These are phyloP conservation scores for Channa argus DNA, from an alignment of 2,113 vertebrate species.

Conservation along the genomic window DNA sequence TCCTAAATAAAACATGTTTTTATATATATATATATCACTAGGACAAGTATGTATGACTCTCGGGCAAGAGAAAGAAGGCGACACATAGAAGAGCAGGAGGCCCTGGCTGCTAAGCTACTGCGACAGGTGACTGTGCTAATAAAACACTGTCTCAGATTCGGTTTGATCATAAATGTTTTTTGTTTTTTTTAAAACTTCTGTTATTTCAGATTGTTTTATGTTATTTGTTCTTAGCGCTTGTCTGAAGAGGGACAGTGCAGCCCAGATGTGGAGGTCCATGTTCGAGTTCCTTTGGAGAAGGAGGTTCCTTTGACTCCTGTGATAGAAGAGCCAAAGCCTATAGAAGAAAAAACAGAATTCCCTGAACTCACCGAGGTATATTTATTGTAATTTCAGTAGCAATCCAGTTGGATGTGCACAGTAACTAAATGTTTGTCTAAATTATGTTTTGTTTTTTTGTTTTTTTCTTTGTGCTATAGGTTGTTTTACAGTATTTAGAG, in stretches of 20 bases:
- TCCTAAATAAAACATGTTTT: background rate
- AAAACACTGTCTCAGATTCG: background rate
- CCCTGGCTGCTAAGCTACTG: constrained; percentile 88
- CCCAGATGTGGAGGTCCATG: constrained; percentile 86
- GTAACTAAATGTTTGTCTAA: background rate
- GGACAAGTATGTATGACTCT: constrained; percentile 95
- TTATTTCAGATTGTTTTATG: background rate
- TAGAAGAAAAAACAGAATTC: constrained; percentile 87
- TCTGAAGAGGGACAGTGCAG: constrained; percentile 83
- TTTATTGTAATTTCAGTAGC: background rate
- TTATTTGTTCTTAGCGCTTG: constrained; percentile 82
- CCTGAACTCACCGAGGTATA: constrained; percentile 91
- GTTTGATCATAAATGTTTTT: background rate
- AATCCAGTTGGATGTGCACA: no score
- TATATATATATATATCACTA: constrained; percentile 55
- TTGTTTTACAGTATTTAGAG: no score
- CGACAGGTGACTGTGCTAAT: constrained; percentile 85
- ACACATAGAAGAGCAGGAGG: constrained; percentile 93
- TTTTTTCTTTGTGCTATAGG: no score
- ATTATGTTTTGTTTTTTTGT: background rate
- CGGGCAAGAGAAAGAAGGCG: constrained; percentile 92
- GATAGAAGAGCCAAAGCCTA: constrained; percentile 74
- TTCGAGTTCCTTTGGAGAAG: constrained; percentile 94
- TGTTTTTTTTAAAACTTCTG: background rate
- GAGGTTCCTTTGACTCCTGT: constrained; percentile 89